Evolutionary conservation across 2,888 invertebrate species (phyloP).

Genomic region (Chironomus riparius): DNA sequence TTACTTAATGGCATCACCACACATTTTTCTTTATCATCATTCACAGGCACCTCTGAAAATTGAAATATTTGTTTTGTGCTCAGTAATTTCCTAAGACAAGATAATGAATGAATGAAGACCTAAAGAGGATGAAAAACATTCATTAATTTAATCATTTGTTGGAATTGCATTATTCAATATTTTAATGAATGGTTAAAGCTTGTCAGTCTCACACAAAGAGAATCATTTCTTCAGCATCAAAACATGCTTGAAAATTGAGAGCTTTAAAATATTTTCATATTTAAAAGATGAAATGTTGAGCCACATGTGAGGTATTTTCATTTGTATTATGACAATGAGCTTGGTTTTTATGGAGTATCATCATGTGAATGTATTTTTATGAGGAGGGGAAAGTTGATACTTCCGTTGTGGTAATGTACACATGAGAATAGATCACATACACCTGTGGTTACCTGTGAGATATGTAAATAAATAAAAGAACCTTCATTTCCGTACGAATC

Average conservation of each 20-base stretch:
- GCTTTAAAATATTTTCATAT: too few relatives aligned
- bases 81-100: background rate
- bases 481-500: slow-evolving; percentile 11
- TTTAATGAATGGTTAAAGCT: too few relatives aligned
- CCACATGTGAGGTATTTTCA: background rate
- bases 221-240: too few relatives aligned
- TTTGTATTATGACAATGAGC: background rate
- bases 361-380: background rate
- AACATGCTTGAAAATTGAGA: too few relatives aligned
- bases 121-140: background rate
- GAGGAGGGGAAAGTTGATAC: background rate
- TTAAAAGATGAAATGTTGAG: background rate
- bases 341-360: background rate
- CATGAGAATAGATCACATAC: background rate
- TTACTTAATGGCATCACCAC: background rate
- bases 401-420: background rate
- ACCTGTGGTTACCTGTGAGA: background rate
- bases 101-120: background rate
- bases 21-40: background rate
- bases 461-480: background rate
- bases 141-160: background rate
- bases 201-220: too few relatives aligned
- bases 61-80: background rate
- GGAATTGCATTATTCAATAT: background rate
- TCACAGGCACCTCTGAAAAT: background rate